Base-by-base conservation (phyloP, 1,140 invertebrate genomes). In the Sminthurinus signatus region DNA sequence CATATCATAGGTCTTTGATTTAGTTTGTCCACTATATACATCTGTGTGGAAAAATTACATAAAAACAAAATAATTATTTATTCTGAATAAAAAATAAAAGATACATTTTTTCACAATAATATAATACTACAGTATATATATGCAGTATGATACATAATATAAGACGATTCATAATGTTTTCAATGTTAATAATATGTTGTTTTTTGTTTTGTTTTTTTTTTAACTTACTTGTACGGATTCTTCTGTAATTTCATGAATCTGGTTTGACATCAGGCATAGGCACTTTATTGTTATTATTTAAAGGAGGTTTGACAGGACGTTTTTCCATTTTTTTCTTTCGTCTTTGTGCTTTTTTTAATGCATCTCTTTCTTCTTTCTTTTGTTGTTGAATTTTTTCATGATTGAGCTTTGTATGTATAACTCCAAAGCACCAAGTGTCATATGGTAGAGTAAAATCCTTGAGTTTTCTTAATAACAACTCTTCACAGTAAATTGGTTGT, bases 161-260 rank as follows among this genome's bases (percentile, higher is more conserved):
- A n/a, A n/a, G n/a, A n/a, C n/a, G n/a, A n/a, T n/a, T n/a, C n/a
- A n/a, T n/a, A n/a, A n/a, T n/a, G n/a, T n/a, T n/a, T n/a, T n/a
- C n/a, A n/a, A n/a, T n/a, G n/a, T n/a, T n/a, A n/a, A n/a, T n/a
- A n/a, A n/a, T n/a, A n/a, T n/a, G n/a, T n/a, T n/a, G n/a, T n/a
- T n/a, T n/a, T n/a, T n/a, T n/a, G n/a, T n/a, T n/a, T n/a, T n/a
- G n/a, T n/a, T n/a, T n/a, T n/a, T n/a, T n/a, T n/a, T 12, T 2
- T 44, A 17, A 76, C 80, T 80, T 81, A 89, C 88, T 93, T 71
- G 83, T 86, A 69, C 86, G 81, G 64, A 91, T 87, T 74, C 88
- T 90, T 71, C 86, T 85, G 74, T 95, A 96, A 75, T 95, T 95
- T 86, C 91, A 93, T 1, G 89, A 91, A 19, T 90, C 86, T 57